phyloP scores from a whole-genome alignment of 2,797 vertebrate genomes.

The Phoeniculus purpureus region DNA sequence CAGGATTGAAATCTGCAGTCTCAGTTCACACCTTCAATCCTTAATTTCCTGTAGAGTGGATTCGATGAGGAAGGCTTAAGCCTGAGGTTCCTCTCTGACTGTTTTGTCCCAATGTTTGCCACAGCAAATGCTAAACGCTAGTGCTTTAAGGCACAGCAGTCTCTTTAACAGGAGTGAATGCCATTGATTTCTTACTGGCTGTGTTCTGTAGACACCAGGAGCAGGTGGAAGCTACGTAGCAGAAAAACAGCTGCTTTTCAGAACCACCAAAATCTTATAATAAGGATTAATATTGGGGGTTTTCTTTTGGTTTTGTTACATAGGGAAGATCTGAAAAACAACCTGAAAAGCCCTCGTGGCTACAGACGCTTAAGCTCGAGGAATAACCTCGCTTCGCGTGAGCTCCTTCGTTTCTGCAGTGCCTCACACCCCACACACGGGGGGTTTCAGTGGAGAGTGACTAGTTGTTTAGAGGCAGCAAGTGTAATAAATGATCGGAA shows the following conservation, averaged over 20 bases:
- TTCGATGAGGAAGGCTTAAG: not conserved
- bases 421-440: not conserved
- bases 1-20: not conserved
- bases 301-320: not conserved
- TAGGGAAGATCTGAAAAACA: not conserved
- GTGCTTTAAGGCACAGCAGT: not conserved
- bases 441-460: not conserved
- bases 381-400: not conserved
- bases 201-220: not conserved
- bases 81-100: not conserved
- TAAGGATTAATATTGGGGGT: not conserved
- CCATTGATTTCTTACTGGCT: not conserved
- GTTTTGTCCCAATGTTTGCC: not conserved
- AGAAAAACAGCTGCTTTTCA: not conserved
- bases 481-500: conserved; percentile 21
- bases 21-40: not conserved
- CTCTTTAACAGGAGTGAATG: not conserved
- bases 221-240: not conserved
- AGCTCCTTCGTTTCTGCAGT: not conserved
- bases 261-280: rapidly evolving
- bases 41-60: not conserved
- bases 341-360: not conserved
- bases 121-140: not conserved
- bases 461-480: conserved; percentile 2
- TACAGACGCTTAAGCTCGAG: not conserved